These are phyloP conservation scores for Melanotaenia boesemani DNA, from an alignment of 2,797 vertebrate species.

Conservation along the genomic window DNA sequence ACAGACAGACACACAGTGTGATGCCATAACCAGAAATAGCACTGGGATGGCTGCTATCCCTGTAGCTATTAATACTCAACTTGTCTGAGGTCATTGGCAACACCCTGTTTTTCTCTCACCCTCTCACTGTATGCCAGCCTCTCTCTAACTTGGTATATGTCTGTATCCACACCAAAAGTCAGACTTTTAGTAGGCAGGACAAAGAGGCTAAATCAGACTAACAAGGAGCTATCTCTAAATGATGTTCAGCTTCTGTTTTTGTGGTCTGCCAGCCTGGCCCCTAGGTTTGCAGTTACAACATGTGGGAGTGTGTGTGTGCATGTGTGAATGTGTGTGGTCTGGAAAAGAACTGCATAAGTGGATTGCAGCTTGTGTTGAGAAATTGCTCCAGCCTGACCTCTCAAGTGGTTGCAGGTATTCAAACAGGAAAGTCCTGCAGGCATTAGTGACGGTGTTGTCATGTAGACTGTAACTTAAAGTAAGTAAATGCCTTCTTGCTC, in stretches of 20 bases:
- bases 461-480: conserved; percentile 1
- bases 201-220: conserved; percentile 17
- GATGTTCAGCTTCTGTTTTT: conserved; percentile 21
- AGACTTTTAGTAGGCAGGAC: conserved; percentile 18
- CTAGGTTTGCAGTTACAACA: conserved; percentile 35
- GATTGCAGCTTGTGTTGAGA: conserved; percentile 45
- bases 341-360: conserved; percentile 46
- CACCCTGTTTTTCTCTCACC: conserved; percentile 32
- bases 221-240: conserved; percentile 10
- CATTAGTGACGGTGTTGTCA: conserved; percentile 19
- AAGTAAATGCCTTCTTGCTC: neutral
- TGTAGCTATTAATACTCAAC: conserved; percentile 72
- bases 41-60: conserved; percentile 58
- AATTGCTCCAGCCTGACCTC: conserved; percentile 34
- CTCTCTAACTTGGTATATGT: conserved; percentile 25
- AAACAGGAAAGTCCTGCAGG: conserved; percentile 34
- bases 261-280: conserved; percentile 31
- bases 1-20: conserved; percentile 46
- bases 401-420: conserved; percentile 33
- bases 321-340: conserved; percentile 39
- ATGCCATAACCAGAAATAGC: conserved; percentile 71
- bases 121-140: conserved; percentile 19
- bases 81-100: conserved; percentile 70
- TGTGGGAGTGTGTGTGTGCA: conserved; percentile 10
- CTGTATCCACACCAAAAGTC: conserved; percentile 29